Evolutionary conservation across 2,888 invertebrate species (phyloP), one percentile per base, ranked within the genome.

Genomic region (Endomychus coccineus): DNA sequence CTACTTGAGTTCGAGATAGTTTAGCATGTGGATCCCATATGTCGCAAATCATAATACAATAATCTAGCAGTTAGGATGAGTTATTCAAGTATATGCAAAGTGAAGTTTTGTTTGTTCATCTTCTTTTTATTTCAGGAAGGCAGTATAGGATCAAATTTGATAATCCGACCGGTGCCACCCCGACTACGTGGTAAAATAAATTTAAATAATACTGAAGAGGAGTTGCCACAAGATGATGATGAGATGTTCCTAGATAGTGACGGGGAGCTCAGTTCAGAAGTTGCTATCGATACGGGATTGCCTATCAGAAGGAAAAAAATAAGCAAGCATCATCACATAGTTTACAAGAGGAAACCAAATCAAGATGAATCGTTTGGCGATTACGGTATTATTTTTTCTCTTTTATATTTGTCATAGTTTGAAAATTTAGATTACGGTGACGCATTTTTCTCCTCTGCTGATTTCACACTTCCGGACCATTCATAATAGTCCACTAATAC

Each of bases 101-200:
- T 27, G 15, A 13, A 34, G 27, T 19, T n/a, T n/a, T n/a, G n/a
- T n/a, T n/a, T n/a, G n/a, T n/a, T n/a, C n/a, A n/a, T n/a, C n/a
- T 11, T 21, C 43, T 31, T 24, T 36, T 21, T 12, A 30, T 52
- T 52, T 43, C 73, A 92, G 91, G 89, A 92, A 68, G 92, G 92
- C 50, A 89, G 89, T 52, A 88, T 94, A 49, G 92, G 92, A 45
- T 78, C 85, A 64, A 83, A 89, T 55, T 69, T 90, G 59, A 85
- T 92, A 51, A 87, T 94, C 61, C 78, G 85, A 53, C 90, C 92
- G 42, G 71, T 91, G 45, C 90, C 91, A 28, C 71, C 78, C 51
- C 76, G 83, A 42, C 72, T 89, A 55, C 73, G 52, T 2, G 39
- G 27, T 16, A 42, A 39, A 27, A 30, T 32, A 12, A 30, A 13